phyloP scores from a whole-genome alignment of 1,140 invertebrate species.

The Atta colombica region DNA sequence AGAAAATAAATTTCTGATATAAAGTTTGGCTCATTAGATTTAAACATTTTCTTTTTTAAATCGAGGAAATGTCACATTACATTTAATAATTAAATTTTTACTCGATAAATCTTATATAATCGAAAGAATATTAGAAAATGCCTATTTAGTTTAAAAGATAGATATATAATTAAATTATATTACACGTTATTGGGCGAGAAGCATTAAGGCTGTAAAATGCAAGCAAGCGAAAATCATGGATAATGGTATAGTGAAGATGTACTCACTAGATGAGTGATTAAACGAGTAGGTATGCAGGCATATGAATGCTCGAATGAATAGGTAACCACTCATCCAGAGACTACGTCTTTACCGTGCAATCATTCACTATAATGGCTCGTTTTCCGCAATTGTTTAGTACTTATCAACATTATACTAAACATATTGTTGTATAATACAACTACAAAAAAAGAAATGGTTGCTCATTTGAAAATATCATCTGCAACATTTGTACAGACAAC shows the following conservation, averaged over 20 bases:
- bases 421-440: neutral
- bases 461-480: neutral
- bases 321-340: constrained; percentile 24
- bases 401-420: constrained; percentile 5
- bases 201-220: neutral
- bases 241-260: constrained; percentile 13
- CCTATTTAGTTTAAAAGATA: neutral
- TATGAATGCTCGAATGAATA: constrained; percentile 36
- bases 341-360: constrained; percentile 16
- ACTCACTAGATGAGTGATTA: constrained; percentile 20
- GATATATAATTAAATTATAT: neutral
- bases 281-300: constrained; percentile 37
- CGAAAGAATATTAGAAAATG: neutral
- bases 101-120: neutral
- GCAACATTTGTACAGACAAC: neutral
- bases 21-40: neutral
- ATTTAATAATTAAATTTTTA: neutral
- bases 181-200: neutral
- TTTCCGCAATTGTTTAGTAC: neutral
- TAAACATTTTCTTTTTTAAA: neutral
- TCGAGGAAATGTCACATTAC: neutral
- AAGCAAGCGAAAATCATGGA: neutral
- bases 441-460: neutral
- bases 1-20: constrained; percentile 9
- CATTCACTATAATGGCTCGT: neutral